A percentile compares a stretch with the other conserved stretches of the same genome.
These are phyloP conservation scores for Dunckerocampus dactyliophorus DNA, from an alignment of 2,113 vertebrate genomes.

Conservation along the genomic window DNA sequence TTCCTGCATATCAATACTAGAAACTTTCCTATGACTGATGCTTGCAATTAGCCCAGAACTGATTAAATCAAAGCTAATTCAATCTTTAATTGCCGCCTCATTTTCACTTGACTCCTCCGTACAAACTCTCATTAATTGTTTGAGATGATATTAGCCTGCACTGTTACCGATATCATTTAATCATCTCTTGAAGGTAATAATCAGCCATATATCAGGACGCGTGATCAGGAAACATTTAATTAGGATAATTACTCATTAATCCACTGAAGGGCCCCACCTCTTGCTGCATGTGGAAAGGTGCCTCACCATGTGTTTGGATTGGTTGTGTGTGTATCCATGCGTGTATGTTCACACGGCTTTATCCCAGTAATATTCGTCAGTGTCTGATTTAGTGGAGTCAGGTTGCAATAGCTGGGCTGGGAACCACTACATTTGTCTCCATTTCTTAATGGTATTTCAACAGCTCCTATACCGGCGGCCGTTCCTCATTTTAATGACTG, in stretches of 20 bases:
- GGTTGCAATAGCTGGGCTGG: slow-evolving; percentile 53
- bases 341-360: slow-evolving; percentile 38
- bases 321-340: slow-evolving; percentile 16
- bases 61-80: slow-evolving; percentile 55
- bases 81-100: slow-evolving; percentile 50
- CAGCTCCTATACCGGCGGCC: slow-evolving; percentile 68
- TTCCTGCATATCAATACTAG: slow-evolving; percentile 6
- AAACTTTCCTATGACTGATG: slow-evolving; percentile 24
- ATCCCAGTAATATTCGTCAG: slow-evolving; percentile 66
- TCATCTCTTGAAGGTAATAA: slow-evolving; percentile 60
- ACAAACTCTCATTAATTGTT: slow-evolving; percentile 57
- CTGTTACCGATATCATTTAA: slow-evolving; percentile 56
- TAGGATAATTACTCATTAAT: slow-evolving; percentile 68
- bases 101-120: slow-evolving; percentile 42
- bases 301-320: slow-evolving; percentile 31
- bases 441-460: slow-evolving; percentile 81
- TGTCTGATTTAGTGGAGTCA: slow-evolving; percentile 74
- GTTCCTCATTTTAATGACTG: slow-evolving; percentile 79
- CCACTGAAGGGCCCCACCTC: slow-evolving; percentile 21
- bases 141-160: slow-evolving; percentile 46
- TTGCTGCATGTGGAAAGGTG: slow-evolving; percentile 32
- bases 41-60: slow-evolving; percentile 44
- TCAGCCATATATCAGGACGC: slow-evolving; percentile 55
- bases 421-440: slow-evolving; percentile 76
- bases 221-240: slow-evolving; percentile 68